Conservation (phyloP, 2,888 invertebrate genomes). For the Troides aeacus region DNA sequence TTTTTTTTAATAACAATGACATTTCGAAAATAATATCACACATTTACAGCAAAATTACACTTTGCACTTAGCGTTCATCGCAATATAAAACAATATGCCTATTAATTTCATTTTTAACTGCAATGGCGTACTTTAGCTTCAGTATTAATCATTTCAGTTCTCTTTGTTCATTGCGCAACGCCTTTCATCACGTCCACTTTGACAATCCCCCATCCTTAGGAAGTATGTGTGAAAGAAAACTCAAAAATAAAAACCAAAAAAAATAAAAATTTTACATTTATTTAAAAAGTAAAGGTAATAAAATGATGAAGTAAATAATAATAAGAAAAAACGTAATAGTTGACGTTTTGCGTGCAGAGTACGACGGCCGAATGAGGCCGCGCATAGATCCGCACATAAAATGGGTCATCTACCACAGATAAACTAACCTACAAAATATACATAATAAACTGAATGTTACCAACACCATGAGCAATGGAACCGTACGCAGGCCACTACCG, state of each 20-base stretch:
- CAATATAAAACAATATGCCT: constrained; percentile 53
- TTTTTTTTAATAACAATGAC: constrained; percentile 60
- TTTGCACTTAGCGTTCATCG: constrained; percentile 65
- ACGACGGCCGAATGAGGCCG: constrained; percentile 27
- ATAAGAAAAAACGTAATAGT: constrained; percentile 44
- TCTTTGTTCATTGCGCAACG: constrained; percentile 70
- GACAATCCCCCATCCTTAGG: constrained; percentile 70
- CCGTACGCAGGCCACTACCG: constrained; percentile 56
- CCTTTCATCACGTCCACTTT: constrained; percentile 71
- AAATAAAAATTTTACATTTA: constrained; percentile 52
- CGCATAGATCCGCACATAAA: constrained; percentile 44
- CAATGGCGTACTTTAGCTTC: constrained; percentile 55
- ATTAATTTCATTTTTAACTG: constrained; percentile 51
- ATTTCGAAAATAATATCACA: constrained; percentile 77
- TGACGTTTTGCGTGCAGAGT: constrained; percentile 47
- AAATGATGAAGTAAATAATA: constrained; percentile 48
- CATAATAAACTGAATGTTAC: constrained; percentile 37
- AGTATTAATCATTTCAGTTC: constrained; percentile 61
- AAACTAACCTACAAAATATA: constrained; percentile 23
- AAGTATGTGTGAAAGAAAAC: constrained; percentile 48
- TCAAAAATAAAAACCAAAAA: constrained; percentile 49
- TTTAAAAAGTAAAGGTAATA: constrained; percentile 61
- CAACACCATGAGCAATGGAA: constrained; percentile 52
- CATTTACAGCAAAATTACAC: constrained; percentile 73
- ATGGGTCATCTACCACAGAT: constrained; percentile 33